Evolutionary conservation across 2,113 vertebrate genomes (phyloP).

Genomic region (Aviceda subcristata): DNA sequence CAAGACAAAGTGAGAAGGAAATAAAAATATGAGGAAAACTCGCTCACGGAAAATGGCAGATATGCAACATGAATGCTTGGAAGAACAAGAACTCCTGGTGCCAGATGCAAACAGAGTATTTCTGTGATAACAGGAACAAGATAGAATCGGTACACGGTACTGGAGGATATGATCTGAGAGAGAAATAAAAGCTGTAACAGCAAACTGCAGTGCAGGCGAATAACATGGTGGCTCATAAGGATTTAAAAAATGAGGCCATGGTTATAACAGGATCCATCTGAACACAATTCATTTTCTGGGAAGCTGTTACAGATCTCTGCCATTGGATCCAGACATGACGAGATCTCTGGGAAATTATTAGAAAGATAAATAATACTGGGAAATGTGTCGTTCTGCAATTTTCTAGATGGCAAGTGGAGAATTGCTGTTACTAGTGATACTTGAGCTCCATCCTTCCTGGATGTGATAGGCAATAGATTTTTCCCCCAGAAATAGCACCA

Average conservation of each 20-base stretch:
- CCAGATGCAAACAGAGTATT: background rate
- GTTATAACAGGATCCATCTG: background rate
- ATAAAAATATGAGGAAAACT: background rate
- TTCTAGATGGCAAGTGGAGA: background rate
- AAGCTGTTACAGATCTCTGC: background rate
- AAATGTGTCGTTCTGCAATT: background rate
- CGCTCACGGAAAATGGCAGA: background rate
- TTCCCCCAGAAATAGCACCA: background rate
- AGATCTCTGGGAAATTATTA: background rate
- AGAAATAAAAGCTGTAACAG: background rate
- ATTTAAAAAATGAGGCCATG: background rate
- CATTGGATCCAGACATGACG: background rate
- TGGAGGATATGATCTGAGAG: background rate
- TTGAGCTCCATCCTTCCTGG: background rate
- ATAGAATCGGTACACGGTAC: background rate
- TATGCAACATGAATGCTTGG: background rate
- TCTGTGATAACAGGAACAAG: background rate
- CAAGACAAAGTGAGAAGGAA: background rate
- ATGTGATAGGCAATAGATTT: background rate
- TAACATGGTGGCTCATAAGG: rapidly evolving
- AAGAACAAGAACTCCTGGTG: background rate
- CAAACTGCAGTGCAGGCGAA: background rate
- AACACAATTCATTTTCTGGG: background rate
- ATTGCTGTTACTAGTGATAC: background rate
- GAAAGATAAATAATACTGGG: background rate